Evolutionary conservation across 2,113 vertebrate genomes (phyloP), one percentile per base, ranked within the genome.

Genomic region (Speoplatyrhinus poulsoni): DNA sequence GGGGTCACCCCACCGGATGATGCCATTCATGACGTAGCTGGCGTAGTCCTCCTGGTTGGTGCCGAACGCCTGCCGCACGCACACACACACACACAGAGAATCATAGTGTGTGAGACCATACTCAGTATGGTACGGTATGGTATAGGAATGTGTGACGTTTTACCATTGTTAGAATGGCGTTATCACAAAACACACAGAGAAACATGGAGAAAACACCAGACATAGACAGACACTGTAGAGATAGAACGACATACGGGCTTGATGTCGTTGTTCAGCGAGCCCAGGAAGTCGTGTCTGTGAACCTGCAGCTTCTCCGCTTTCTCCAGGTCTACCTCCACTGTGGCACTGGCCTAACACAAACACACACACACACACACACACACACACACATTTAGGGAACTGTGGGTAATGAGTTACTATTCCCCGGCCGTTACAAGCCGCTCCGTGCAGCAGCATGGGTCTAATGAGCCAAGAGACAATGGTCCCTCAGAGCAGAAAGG

Each of bases 11-110:
- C 97, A 99, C 59, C 94, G 94, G 63, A 98, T 94, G 67, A 99
- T 99, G 5, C 95, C 97, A 8, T 99, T 99, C 96, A 97, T 96
- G 86, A 99, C 96, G 83, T 96, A 99, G 89, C 95, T 98, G 68
- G 93, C 93, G 67, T 99, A 99, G 86, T 99, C 97, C 41, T 99
- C 97, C 84, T 97, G 95, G 87, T 99, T 98, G 84, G 95, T 96
- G 58, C 97, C 97, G 87, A 98, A 99, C 0, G 97, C 97, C 97
- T 99, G 81, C 3, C 0, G 97, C 97, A 97, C 99, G 80, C 3
- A 46, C 12, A 76, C 26, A 1, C 57, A 41, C 26, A 7, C 48
- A 3, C n/a, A 19, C 4, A 36, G 10, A 33, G 57, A 11, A 9
- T 3, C 11, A 33, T 9, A 58, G 56, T 9, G 63, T 3, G 32